These are phyloP conservation scores for Pollenia griseotomentosa DNA, from an alignment of 2,888 invertebrate genomes.

Conservation along the genomic window DNA sequence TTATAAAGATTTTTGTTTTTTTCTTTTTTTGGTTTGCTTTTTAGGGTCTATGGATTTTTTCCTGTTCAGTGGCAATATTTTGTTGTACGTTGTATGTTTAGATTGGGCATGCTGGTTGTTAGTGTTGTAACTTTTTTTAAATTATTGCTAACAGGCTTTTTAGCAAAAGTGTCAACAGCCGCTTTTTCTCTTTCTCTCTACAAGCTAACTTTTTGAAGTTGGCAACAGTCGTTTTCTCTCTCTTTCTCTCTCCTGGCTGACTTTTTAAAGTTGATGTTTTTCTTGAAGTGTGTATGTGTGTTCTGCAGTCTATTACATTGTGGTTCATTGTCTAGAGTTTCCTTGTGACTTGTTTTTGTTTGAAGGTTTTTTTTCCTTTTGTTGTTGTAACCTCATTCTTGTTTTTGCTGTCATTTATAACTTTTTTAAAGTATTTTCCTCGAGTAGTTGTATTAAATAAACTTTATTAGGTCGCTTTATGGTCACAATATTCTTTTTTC, in stretches of 20 bases:
- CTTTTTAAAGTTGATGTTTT: slow-evolving; percentile 17
- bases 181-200: slow-evolving; percentile 17
- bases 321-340: slow-evolving; percentile 65
- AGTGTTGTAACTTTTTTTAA: slow-evolving; percentile 58
- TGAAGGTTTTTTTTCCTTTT: slow-evolving; percentile 20
- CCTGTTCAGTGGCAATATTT: slow-evolving; percentile 2
- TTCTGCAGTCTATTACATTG: slow-evolving; percentile 21
- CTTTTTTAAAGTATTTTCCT: slow-evolving; percentile 64
- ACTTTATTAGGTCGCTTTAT: slow-evolving; percentile 81
- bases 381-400: slow-evolving; percentile 22
- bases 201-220: slow-evolving; percentile 6
- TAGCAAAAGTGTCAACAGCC: slow-evolving; percentile 67
- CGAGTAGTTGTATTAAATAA: slow-evolving; percentile 72
- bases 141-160: slow-evolving; percentile 71
- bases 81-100: slow-evolving; percentile 8
- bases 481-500: slow-evolving; percentile 75
- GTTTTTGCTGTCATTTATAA: slow-evolving; percentile 61
- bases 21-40: slow-evolving; percentile 40
- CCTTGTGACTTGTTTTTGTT: slow-evolving; percentile 51
- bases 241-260: slow-evolving; percentile 18
- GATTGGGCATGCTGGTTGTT: slow-evolving; percentile 19
- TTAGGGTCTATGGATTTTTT: slow-evolving; percentile 1
- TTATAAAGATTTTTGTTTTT: background rate
- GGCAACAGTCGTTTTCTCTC: slow-evolving; percentile 21
- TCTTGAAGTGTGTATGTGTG: background rate